Conservation (phyloP, 1,140 invertebrate genomes). For the Stratiolaelaps scimitus region DNA sequence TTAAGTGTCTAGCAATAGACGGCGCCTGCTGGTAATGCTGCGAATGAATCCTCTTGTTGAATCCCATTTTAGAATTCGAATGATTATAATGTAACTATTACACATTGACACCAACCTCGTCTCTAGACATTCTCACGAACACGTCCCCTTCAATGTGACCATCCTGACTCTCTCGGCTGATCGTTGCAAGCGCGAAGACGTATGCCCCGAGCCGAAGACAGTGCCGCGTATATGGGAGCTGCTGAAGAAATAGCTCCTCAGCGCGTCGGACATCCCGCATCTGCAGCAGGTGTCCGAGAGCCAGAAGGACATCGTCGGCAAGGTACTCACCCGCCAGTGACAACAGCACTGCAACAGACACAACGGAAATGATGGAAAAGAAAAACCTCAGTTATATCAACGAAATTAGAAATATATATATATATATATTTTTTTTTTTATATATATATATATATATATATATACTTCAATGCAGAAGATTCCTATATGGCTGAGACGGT, state of each 20-base stretch:
- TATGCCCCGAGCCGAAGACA: neutral
- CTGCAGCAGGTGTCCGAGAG: neutral
- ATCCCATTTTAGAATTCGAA: too few species aligned
- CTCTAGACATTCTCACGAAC: slow-evolving; percentile 7
- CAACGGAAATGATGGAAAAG: too few species aligned
- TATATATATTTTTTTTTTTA: too few species aligned
- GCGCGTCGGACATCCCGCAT: neutral
- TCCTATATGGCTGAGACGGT: too few species aligned
- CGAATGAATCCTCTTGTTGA: too few species aligned
- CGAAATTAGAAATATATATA: too few species aligned
- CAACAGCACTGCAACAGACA: neutral
- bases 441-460: too few species aligned
- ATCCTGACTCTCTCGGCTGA: neutral
- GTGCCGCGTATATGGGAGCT: neutral
- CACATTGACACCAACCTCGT: neutral
- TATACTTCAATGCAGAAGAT: too few species aligned
- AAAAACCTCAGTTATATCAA: too few species aligned
- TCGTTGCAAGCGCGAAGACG: neutral
- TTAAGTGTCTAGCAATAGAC: too few species aligned
- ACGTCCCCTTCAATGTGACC: neutral
- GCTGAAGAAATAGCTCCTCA: slow-evolving; percentile 6
- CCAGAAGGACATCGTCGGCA: slow-evolving; percentile 9
- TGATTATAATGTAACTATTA: neutral
- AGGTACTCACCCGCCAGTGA: neutral
- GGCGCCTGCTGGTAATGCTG: too few species aligned